phyloP scores from a whole-genome alignment of 2,797 vertebrate species.

The Mus caroli region DNA sequence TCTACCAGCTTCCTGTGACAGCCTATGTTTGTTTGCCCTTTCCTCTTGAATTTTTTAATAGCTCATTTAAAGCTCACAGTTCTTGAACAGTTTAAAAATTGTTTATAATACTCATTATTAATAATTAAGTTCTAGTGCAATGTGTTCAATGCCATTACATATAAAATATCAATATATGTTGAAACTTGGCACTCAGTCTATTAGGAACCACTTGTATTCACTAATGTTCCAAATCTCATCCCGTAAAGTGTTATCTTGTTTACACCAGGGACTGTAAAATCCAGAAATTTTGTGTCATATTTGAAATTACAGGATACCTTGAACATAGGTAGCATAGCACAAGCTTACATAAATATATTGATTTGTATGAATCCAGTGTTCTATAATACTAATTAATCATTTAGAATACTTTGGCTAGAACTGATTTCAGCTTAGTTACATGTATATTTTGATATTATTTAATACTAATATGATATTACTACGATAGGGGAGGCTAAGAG shows the following conservation, averaged over 20 bases:
- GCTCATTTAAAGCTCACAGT: background rate
- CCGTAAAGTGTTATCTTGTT: background rate
- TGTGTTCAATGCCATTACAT: background rate
- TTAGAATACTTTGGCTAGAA: background rate
- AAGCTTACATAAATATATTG: background rate
- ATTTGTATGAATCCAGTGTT: background rate
- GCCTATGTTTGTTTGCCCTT: background rate
- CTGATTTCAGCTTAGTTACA: background rate
- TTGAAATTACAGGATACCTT: conserved; percentile 37
- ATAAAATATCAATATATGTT: background rate
- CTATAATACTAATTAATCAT: background rate
- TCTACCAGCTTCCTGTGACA: background rate
- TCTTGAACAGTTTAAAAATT: background rate
- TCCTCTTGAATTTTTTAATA: background rate
- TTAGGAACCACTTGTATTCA: background rate
- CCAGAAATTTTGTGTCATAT: background rate
- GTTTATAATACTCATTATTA: background rate
- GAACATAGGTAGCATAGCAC: background rate
- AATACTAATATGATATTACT: background rate
- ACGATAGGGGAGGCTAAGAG: background rate
- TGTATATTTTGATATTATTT: background rate
- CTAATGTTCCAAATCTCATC: background rate
- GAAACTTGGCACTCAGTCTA: background rate
- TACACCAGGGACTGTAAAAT: background rate
- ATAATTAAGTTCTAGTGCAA: background rate